phyloP scores from a whole-genome alignment of 2,888 invertebrate genomes.

The Endomychus coccineus region DNA sequence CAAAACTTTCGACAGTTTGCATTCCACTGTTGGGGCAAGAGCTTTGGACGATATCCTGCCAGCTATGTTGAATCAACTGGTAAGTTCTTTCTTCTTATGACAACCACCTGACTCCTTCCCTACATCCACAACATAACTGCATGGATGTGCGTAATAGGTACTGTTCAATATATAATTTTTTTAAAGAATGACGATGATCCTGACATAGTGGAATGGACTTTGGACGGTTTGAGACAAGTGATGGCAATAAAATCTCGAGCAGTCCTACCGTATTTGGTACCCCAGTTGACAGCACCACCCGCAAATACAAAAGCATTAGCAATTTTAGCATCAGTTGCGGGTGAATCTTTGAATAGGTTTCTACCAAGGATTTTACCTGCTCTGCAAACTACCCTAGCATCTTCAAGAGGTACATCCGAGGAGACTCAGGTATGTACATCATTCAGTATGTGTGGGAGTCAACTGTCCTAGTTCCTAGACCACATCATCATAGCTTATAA shows the following conservation, averaged over 20 bases:
- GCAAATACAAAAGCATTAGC: constrained; percentile 91
- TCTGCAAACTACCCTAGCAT: constrained; percentile 66
- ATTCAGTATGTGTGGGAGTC: too few relatives aligned
- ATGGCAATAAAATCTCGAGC: constrained; percentile 95
- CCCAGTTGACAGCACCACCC: constrained; percentile 81
- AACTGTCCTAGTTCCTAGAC: too few relatives aligned
- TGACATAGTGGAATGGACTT: constrained; percentile 75
- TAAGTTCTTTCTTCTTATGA: constrained; percentile 35
- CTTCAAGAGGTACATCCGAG: constrained; percentile 57
- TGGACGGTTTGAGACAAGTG: constrained; percentile 94
- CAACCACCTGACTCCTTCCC: not conserved
- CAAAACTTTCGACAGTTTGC: constrained; percentile 92
- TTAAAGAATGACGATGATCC: constrained; percentile 67
- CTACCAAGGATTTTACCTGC: constrained; percentile 89
- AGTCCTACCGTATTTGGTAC: constrained; percentile 92
- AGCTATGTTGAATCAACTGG: constrained; percentile 73
- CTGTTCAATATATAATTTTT: constrained; percentile 13
- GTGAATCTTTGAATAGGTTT: constrained; percentile 85
- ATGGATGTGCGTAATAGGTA: not conserved
- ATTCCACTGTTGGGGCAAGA: constrained; percentile 85
- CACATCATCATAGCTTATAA: too few relatives aligned
- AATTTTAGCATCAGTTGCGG: constrained; percentile 89
- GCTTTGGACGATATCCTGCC: constrained; percentile 97
- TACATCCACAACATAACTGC: too few relatives aligned
- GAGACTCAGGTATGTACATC: constrained; percentile 47